Percentiles rank a stretch among this genome's conserved stretches.
phyloP scores from a whole-genome alignment of 2,113 vertebrate species.

The Chlamydotis undulata region DNA sequence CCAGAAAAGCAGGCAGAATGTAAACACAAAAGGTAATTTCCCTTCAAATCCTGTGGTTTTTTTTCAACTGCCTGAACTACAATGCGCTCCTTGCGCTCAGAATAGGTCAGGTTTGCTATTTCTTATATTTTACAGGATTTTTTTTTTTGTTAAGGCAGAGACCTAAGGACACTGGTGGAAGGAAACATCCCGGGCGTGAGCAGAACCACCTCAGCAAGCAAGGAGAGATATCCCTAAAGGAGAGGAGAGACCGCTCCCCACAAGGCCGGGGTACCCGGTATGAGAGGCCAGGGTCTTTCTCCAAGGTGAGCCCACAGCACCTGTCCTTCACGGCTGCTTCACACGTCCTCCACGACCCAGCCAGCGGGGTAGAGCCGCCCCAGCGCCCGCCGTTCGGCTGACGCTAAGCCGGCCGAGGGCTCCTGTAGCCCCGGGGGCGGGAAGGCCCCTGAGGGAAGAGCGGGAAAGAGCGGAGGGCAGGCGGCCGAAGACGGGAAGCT shows the following conservation, averaged over 20 bases:
- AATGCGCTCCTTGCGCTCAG: background rate
- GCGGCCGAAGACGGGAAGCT: background rate
- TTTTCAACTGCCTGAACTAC: background rate
- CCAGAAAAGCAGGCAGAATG: background rate
- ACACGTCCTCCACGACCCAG: background rate
- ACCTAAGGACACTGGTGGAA: background rate
- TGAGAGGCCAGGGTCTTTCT: too few relatives aligned
- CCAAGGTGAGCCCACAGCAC: background rate
- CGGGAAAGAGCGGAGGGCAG: background rate
- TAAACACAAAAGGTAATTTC: background rate
- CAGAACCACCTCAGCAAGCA: background rate
- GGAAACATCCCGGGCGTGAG: background rate
- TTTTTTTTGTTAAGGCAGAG: background rate
- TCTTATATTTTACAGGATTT: background rate
- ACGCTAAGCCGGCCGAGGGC: background rate
- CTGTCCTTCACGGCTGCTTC: background rate
- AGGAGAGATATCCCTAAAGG: fast-evolving
- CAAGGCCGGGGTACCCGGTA: too few relatives aligned
- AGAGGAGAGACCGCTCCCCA: background rate
- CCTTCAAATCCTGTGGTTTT: too few relatives aligned
- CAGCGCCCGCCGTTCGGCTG: too few relatives aligned
- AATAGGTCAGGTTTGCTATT: background rate
- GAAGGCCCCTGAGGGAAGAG: background rate
- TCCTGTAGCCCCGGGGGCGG: too few relatives aligned
- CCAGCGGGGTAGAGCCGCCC: too few relatives aligned